A percentile compares a stretch with the other conserved stretches of the same genome.
Conservation (phyloP, 2,113 vertebrate species). For the Spizaetus ornatus region DNA sequence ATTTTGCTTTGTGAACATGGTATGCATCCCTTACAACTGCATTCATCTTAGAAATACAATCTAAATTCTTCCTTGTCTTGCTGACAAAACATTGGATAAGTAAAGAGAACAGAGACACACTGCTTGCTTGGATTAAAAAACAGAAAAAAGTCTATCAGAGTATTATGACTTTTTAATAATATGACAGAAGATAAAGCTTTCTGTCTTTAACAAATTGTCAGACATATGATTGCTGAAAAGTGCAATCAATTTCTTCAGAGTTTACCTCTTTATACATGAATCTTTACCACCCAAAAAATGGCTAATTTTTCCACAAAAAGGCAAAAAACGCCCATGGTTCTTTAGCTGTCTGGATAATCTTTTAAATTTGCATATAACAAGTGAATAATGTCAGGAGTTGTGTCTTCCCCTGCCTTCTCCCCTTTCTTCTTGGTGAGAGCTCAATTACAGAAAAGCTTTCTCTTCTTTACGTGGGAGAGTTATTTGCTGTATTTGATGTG, state of each 20-base stretch:
- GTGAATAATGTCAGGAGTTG: not conserved
- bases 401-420: not conserved
- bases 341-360: not conserved
- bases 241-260: not conserved
- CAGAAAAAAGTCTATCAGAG: not conserved
- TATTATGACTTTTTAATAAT: not conserved
- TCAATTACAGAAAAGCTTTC: not conserved
- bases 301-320: not conserved
- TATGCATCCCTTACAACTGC: not conserved
- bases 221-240: not conserved
- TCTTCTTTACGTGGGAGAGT: not conserved
- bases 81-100: not conserved
- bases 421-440: not conserved
- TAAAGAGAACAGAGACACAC: not conserved
- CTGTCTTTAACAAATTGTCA: not conserved
- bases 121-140: not conserved
- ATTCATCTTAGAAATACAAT: not conserved
- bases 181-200: not conserved
- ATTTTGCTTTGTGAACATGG: not conserved
- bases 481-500: not conserved
- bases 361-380: not conserved
- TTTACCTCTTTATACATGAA: not conserved
- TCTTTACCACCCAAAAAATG: not conserved
- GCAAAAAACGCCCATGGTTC: fast-evolving
- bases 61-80: not conserved